Evolutionary conservation across 2,888 invertebrate species (phyloP).

Genomic region (Orthosia gothica): DNA sequence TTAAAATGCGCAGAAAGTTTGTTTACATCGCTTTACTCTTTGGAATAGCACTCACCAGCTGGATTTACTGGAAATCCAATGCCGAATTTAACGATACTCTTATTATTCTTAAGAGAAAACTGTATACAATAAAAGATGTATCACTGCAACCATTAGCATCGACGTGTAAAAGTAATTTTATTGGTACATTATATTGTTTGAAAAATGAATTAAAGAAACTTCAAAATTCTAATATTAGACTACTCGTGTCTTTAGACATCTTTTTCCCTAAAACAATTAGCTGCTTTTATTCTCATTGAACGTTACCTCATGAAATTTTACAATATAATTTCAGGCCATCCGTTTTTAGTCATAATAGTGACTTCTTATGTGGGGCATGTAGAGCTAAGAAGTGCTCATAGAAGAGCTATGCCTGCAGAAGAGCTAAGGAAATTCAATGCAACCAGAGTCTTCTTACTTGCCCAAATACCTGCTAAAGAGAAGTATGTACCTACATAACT

Average conservation of each 20-base stretch:
- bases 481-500: slow-evolving; percentile 73
- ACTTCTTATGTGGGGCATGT: slow-evolving; percentile 95
- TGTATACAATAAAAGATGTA: slow-evolving; percentile 69
- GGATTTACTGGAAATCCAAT: slow-evolving; percentile 81
- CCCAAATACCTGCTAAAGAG: slow-evolving; percentile 90
- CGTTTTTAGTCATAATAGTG: slow-evolving; percentile 91
- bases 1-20: slow-evolving; percentile 53
- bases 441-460: slow-evolving; percentile 94
- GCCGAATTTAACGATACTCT: slow-evolving; percentile 74
- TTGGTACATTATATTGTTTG: not conserved
- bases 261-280: not conserved
- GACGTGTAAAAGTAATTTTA: slow-evolving; percentile 71
- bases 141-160: slow-evolving; percentile 71
- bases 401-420: slow-evolving; percentile 92
- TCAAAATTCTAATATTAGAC: not conserved
- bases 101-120: slow-evolving; percentile 67
- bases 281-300: not conserved
- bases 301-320: not conserved
- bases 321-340: slow-evolving; percentile 74
- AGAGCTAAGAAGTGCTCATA: slow-evolving; percentile 93
- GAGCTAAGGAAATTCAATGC: slow-evolving; percentile 92
- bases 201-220: not conserved
- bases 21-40: slow-evolving; percentile 63
- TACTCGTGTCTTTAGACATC: too few species aligned
- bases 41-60: slow-evolving; percentile 73